Evolutionary conservation across 1,140 invertebrate genomes (phyloP).

Genomic region (Cydia pomonella): DNA sequence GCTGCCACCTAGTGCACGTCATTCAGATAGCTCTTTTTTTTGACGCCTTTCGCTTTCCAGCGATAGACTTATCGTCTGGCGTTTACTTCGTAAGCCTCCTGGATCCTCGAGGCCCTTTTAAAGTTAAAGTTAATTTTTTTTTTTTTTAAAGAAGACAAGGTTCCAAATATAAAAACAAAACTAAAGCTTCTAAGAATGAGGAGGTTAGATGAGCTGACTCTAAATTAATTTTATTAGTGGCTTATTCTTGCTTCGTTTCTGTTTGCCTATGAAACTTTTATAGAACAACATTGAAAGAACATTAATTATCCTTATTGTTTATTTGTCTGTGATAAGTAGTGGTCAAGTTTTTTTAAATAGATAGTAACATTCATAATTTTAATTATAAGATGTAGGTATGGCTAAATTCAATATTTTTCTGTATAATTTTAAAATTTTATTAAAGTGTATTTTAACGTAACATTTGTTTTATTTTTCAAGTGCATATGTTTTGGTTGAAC

Average conservation of each 20-base stretch:
- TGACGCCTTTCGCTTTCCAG: too few species aligned
- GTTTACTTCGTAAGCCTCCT: too few species aligned
- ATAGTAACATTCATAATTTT: not conserved
- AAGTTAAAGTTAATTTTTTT: too few species aligned
- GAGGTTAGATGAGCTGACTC: too few species aligned
- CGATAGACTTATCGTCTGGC: too few species aligned
- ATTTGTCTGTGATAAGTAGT: constrained; percentile 5
- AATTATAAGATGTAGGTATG: not conserved
- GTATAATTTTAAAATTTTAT: not conserved
- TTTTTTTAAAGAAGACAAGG: too few species aligned
- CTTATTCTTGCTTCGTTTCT: not conserved
- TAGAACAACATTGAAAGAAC: not conserved
- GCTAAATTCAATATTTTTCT: not conserved
- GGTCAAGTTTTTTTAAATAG: not conserved
- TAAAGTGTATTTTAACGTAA: constrained; percentile 24
- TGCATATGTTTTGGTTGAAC: not conserved
- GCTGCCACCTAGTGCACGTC: too few species aligned
- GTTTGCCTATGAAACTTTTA: not conserved
- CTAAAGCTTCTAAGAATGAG: too few species aligned
- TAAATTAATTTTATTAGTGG: not conserved
- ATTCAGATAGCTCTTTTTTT: too few species aligned
- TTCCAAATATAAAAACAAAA: too few species aligned
- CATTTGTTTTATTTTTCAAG: not conserved
- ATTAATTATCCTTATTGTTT: too few species aligned
- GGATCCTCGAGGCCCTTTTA: too few species aligned